A percentile compares a stretch with the other conserved stretches of the same genome.
Conservation (phyloP, 2,797 vertebrate genomes). For the Clarias platycephalus region DNA sequence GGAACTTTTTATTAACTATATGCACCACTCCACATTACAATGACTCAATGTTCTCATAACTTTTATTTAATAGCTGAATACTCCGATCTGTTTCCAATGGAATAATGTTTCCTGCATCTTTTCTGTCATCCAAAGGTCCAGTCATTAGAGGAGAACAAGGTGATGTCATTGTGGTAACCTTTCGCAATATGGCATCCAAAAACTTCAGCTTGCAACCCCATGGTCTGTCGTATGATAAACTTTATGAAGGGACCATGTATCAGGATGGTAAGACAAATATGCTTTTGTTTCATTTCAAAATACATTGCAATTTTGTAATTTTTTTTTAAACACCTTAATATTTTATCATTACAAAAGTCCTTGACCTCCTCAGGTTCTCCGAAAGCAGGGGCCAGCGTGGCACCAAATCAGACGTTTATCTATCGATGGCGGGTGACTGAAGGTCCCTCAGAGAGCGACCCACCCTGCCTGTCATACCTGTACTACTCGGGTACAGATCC, state of each 20-base stretch:
- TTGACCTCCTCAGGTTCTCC: slow-evolving; percentile 30
- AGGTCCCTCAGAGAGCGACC: slow-evolving; percentile 73
- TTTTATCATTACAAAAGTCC: neutral
- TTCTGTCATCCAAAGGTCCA: slow-evolving; percentile 65
- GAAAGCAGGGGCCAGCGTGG: slow-evolving; percentile 74
- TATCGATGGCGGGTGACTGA: slow-evolving; percentile 80
- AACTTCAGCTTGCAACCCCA: slow-evolving; percentile 80
- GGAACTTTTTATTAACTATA: too few species aligned
- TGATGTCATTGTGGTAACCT: slow-evolving; percentile 73
- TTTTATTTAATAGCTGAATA: too few species aligned
- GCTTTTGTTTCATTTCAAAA: neutral
- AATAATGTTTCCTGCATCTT: neutral
- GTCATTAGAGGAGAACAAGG: slow-evolving; percentile 79
- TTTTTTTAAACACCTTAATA: neutral
- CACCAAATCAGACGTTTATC: slow-evolving; percentile 71
- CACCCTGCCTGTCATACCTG: slow-evolving; percentile 77
- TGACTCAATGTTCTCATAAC: too few species aligned
- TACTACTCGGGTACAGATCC: slow-evolving; percentile 80
- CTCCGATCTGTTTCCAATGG: too few species aligned
- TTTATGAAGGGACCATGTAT: slow-evolving; percentile 70
- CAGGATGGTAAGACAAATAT: slow-evolving; percentile 67
- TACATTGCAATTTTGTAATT: neutral
- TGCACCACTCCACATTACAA: too few species aligned
- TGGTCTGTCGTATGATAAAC: slow-evolving; percentile 74
- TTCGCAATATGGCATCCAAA: slow-evolving; percentile 74